These are phyloP conservation scores for Melanotaenia parkinsoni DNA, from an alignment of 2,797 vertebrate genomes.

Conservation along the genomic window DNA sequence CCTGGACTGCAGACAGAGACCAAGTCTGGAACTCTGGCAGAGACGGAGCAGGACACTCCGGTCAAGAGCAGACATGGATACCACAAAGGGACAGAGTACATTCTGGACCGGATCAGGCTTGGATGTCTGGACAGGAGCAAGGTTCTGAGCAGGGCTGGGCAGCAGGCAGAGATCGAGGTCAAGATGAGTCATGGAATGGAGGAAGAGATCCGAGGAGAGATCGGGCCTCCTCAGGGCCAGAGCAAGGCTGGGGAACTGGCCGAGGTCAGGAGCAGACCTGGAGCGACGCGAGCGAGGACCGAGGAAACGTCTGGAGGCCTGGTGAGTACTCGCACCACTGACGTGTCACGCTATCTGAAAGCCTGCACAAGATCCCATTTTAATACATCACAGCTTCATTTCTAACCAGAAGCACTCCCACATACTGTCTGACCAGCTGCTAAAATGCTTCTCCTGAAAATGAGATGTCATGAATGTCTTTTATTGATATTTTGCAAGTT, in stretches of 20 bases:
- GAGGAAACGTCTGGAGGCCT: constrained; percentile 68
- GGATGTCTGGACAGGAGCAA: constrained; percentile 50
- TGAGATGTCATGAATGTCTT: too few relatives aligned
- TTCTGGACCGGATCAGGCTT: constrained; percentile 40
- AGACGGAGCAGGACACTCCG: constrained; percentile 45
- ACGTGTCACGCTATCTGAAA: too few relatives aligned
- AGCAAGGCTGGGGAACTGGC: constrained; percentile 54
- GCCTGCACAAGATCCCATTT: too few relatives aligned
- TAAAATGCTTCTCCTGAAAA: not conserved
- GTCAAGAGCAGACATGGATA: constrained; percentile 63
- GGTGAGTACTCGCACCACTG: constrained; percentile 31
- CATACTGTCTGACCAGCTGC: too few relatives aligned
- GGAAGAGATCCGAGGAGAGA: constrained; percentile 53
- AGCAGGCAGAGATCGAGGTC: constrained; percentile 43
- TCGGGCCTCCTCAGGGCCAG: constrained; percentile 12
- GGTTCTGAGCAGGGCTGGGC: constrained; percentile 60
- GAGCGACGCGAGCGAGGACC: constrained; percentile 49
- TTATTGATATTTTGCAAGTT: not conserved
- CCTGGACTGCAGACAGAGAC: constrained; percentile 52
- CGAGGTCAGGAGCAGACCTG: constrained; percentile 55
- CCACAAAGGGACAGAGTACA: constrained; percentile 52
- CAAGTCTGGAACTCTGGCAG: constrained; percentile 59
- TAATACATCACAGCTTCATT: too few relatives aligned
- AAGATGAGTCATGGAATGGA: constrained; percentile 59
- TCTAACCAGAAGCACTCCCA: not conserved